phyloP scores from a whole-genome alignment of 1,140 invertebrate genomes.

The Hyposmocoma kahamanoa region DNA sequence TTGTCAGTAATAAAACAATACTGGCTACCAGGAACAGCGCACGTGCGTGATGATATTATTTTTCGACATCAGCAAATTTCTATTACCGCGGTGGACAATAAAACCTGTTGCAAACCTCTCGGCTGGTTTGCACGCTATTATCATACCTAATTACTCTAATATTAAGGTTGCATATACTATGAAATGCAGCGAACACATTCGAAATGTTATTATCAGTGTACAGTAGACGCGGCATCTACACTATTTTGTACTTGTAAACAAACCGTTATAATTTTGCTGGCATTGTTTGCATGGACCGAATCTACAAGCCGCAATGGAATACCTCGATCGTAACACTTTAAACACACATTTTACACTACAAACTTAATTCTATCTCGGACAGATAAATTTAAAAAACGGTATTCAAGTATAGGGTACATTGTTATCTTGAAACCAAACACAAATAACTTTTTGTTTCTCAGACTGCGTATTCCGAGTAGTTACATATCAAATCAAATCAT shows the following conservation, averaged over 20 bases:
- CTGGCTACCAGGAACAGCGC: not conserved
- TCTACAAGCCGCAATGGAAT: constrained; percentile 9
- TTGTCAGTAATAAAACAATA: not conserved
- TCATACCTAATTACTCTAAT: not conserved
- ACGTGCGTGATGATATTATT: not conserved
- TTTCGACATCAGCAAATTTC: not conserved
- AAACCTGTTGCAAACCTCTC: not conserved
- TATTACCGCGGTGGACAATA: constrained; percentile 1
- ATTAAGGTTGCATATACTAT: not conserved
- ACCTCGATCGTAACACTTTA: constrained; percentile 17
- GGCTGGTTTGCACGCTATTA: not conserved
- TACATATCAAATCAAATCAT: too few relatives aligned
- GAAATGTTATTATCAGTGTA: not conserved
- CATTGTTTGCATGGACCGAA: constrained; percentile 18
- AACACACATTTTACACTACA: constrained; percentile 12
- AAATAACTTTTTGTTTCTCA: not conserved
- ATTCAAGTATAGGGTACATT: constrained; percentile 10
- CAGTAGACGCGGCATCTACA: not conserved
- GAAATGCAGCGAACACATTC: not conserved
- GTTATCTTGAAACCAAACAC: not conserved
- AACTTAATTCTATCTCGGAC: constrained; percentile 8
- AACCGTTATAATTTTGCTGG: constrained; percentile 18
- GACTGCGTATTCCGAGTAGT: not conserved
- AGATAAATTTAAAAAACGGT: constrained; percentile 5
- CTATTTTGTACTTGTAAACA: constrained; percentile 2